Percentiles rank a stretch among this genome's conserved stretches.
phyloP scores from a whole-genome alignment of 2,888 invertebrate species.

The Germaria angustata region DNA sequence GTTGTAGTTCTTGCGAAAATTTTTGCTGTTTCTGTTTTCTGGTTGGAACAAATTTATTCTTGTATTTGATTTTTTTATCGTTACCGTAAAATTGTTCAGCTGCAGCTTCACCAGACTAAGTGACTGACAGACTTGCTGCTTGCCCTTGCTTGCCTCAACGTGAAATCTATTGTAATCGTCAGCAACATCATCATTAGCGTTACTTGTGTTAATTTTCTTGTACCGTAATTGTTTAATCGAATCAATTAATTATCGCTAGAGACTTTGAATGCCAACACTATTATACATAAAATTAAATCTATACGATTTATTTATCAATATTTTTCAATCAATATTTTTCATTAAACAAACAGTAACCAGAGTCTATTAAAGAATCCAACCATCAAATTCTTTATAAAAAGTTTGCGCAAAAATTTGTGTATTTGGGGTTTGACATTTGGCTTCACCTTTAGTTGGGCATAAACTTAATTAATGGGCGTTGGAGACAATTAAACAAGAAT shows the following conservation, averaged over 20 bases:
- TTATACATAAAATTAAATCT: neutral
- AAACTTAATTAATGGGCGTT: no score
- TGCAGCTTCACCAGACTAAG: neutral
- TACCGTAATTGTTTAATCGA: slow-evolving; percentile 62
- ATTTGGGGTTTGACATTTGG: no score
- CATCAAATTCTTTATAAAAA: no score
- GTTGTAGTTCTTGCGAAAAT: slow-evolving; percentile 3
- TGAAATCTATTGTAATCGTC: slow-evolving; percentile 40
- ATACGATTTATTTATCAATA: neutral
- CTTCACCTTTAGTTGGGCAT: no score
- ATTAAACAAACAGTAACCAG: no score
- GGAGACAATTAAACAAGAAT: no score
- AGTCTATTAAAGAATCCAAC: no score
- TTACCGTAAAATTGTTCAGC: slow-evolving; percentile 38
- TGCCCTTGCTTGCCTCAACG: neutral
- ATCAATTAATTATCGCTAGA: slow-evolving; percentile 37
- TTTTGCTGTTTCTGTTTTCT: neutral
- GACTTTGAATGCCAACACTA: slow-evolving; percentile 8
- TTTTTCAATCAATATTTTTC: no score
- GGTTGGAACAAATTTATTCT: slow-evolving; percentile 3
- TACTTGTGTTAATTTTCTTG: slow-evolving; percentile 60
- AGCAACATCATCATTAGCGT: slow-evolving; percentile 59
- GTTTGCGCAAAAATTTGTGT: no score
- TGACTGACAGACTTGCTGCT: neutral
- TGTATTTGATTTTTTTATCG: slow-evolving; percentile 34